Conservation (phyloP, 2,888 invertebrate genomes). For the Argyresthia albistria region DNA sequence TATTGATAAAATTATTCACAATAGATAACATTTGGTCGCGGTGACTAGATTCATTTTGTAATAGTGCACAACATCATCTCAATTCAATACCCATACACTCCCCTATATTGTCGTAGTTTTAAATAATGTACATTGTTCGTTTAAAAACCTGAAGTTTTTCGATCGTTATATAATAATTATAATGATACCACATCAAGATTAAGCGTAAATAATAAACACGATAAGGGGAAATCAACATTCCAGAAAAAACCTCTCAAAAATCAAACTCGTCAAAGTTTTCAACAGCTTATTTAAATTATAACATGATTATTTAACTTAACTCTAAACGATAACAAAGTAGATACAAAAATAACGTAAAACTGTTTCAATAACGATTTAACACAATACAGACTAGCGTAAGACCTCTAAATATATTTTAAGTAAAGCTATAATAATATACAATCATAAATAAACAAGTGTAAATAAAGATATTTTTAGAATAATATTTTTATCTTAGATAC, state of each 20-base stretch:
- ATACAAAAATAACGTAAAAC: neutral
- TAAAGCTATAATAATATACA: slow-evolving; percentile 7
- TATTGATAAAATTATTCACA: neutral
- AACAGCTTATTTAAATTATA: neutral
- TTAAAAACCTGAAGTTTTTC: slow-evolving; percentile 24
- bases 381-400: slow-evolving; percentile 5
- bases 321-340: slow-evolving; percentile 5
- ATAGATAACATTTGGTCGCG: slow-evolving; percentile 9
- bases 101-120: slow-evolving; percentile 20
- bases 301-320: neutral
- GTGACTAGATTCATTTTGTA: slow-evolving; percentile 53
- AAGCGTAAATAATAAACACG: slow-evolving; percentile 15
- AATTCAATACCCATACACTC: slow-evolving; percentile 25
- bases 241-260: slow-evolving; percentile 17
- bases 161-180: slow-evolving; percentile 33
- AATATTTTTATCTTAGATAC: neutral
- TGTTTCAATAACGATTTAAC: neutral
- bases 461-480: neutral
- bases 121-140: neutral
- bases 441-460: slow-evolving; percentile 4
- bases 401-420: neutral
- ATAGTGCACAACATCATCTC: slow-evolving; percentile 30
- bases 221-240: slow-evolving; percentile 31
- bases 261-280: neutral
- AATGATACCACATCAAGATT: slow-evolving; percentile 33